Base-by-base conservation (phyloP, 2,113 vertebrate genomes). In the Boulengerochromis microlepis region DNA sequence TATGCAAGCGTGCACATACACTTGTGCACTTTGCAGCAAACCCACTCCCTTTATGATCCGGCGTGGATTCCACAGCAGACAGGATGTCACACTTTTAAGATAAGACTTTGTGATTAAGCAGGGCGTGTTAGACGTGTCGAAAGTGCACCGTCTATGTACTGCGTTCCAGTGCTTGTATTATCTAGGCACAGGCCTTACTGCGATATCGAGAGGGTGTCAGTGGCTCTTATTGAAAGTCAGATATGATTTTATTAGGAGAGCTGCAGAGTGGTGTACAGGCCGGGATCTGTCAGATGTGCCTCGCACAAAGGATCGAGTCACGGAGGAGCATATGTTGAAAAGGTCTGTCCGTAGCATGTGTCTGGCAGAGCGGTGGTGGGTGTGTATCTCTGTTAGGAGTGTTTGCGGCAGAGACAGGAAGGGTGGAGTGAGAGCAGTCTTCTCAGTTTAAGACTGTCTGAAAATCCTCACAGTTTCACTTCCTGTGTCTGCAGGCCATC, bases 61-160 rank as follows among this genome's bases (percentile, higher is more conserved):
- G 47, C 57, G 57, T 86, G 84, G 88, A 90, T 92, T 91, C 92
- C 86, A 86, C 84, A 88, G 78, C 84, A 95, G 94, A 96, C 95
- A 95, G 95, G 95, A 96, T 93, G 94, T 96, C 90, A 94, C 94
- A 95, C 94, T 93, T 94, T 89, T 85, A 84, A 93, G 94, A 96
- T 92, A 94, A 92, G 90, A 59, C 80, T 61, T 89, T 88, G 88
- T 52, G 92, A 93, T 92, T 89, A 92, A 78, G 53, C 4, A 35
- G 45, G 88, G 83, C 88, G 91, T 89, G 88, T 86, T 81, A 92
- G 93, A 92, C 84, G 31, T 88, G 92, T 85, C 15, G 12, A 82
- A 86, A 71, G 90, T 81, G 52, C 22, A 2, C 29, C 2, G 19
- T 85, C 76, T 78, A 24, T 26, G 33, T 40, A 26, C 29, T 89